phyloP scores from a whole-genome alignment of 35 echinoderm and acorn worm genomes.

The Stichopus chloronotus region DNA sequence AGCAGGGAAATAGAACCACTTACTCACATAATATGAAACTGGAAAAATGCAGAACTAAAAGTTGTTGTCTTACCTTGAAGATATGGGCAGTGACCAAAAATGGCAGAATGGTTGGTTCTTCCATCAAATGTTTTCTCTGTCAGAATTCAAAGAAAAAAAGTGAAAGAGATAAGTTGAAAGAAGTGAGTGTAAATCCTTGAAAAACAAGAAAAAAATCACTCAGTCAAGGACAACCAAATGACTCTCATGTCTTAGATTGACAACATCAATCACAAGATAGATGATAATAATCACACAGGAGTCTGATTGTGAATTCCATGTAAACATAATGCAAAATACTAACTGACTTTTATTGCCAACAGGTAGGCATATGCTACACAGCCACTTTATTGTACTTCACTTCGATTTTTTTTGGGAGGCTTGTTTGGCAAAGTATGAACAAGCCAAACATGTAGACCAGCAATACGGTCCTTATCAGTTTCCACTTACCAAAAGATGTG shows the following conservation, averaged over 20 bases:
- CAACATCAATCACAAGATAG: neutral
- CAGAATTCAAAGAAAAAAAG: neutral
- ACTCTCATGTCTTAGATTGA: neutral
- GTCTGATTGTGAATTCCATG: no score
- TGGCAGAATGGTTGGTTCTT: neutral
- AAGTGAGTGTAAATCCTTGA: neutral
- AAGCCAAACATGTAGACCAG: no score
- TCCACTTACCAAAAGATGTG: no score
- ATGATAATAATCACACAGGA: neutral
- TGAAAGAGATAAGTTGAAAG: neutral
- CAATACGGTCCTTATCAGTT: no score
- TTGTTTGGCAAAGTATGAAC: no score
- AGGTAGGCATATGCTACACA: no score
- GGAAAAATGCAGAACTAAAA: neutral
- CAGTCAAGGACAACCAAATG: neutral
- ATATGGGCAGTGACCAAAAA: conserved; percentile 12
- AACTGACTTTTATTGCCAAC: no score
- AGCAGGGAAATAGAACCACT: neutral
- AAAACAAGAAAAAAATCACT: neutral
- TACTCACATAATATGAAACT: neutral
- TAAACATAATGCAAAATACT: no score
- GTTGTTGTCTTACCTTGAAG: neutral
- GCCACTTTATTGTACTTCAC: no score
- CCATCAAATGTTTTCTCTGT: conserved; percentile 28
- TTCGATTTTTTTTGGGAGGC: no score